These are phyloP conservation scores for Nematostella vectensis DNA, from an alignment of 92 coral and sea anemone genomes.

Conservation along the genomic window DNA sequence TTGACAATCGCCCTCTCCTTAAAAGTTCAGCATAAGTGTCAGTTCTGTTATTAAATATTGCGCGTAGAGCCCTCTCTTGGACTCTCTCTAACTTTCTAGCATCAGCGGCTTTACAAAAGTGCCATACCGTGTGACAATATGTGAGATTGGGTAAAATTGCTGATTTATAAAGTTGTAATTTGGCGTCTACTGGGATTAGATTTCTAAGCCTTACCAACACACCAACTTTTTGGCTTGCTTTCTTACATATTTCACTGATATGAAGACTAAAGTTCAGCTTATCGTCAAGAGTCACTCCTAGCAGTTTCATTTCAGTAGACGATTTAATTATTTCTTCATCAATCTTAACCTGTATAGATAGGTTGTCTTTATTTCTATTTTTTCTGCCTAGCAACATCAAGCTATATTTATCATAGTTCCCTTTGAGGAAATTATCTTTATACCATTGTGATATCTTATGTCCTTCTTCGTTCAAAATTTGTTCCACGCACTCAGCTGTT, in stretches of 20 bases:
- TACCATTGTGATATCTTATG: conserved; percentile 30
- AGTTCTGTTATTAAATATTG: too few relatives aligned
- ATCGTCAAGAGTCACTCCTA: conserved; percentile 33
- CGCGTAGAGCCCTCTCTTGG: too few relatives aligned
- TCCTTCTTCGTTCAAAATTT: not conserved
- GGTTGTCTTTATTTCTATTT: conserved; percentile 5
- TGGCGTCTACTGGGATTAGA: too few relatives aligned
- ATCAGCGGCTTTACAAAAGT: too few relatives aligned
- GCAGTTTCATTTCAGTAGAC: conserved; percentile 13
- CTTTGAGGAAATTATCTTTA: conserved; percentile 19
- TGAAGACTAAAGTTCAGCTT: too few relatives aligned
- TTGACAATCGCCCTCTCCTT: too few relatives aligned
- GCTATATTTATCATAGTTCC: conserved; percentile 15
- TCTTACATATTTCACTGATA: too few relatives aligned
- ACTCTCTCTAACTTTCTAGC: too few relatives aligned
- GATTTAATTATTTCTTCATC: conserved; percentile 15
- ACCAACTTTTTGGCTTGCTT: not conserved
- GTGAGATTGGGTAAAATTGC: too few relatives aligned
- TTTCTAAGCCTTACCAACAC: not conserved
- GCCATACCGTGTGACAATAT: too few relatives aligned
- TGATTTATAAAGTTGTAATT: too few relatives aligned
- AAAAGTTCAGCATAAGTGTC: too few relatives aligned
- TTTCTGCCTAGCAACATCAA: conserved; percentile 9
- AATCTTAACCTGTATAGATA: conserved; percentile 5
- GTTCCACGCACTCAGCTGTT: conserved; percentile 2